phyloP scores from a whole-genome alignment of 2,113 vertebrate genomes.

The Apus apus region DNA sequence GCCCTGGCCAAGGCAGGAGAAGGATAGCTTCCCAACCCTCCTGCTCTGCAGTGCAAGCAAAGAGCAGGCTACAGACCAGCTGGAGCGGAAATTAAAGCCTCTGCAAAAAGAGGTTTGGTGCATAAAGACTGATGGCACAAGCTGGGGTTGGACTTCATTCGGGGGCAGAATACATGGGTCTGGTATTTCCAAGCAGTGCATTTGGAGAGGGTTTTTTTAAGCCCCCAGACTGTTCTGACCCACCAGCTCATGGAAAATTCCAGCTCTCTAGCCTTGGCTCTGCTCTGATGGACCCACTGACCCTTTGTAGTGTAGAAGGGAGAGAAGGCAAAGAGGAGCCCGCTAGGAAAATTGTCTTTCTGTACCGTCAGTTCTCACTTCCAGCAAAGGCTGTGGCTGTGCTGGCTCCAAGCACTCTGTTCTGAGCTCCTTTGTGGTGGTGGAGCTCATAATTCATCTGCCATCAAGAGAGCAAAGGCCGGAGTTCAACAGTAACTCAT shows the following conservation, averaged over 20 bases:
- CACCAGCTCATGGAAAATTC: not conserved
- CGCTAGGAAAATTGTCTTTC: not conserved
- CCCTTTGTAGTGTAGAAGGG: accelerated
- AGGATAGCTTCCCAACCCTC: not conserved
- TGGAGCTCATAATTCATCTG: not conserved
- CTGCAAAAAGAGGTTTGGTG: not conserved
- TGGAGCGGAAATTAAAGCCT: not conserved
- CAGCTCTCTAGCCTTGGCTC: not conserved
- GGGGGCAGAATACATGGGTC: accelerated
- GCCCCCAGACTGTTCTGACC: not conserved
- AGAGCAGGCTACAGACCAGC: not conserved
- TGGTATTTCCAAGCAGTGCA: not conserved
- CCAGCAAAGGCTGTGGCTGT: not conserved
- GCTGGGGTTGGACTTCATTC: no score
- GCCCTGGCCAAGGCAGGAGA: not conserved
- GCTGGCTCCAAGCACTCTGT: not conserved
- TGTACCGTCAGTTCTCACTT: not conserved
- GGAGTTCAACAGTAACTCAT: not conserved
- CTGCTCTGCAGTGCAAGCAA: not conserved
- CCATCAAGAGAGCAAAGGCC: not conserved
- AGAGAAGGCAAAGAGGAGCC: not conserved
- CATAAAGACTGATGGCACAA: not conserved
- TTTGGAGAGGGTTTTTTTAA: not conserved
- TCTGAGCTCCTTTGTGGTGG: not conserved
- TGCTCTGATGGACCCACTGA: not conserved